Evolutionary conservation across 2,113 vertebrate species (phyloP).

Genomic region (Axis porcinus): DNA sequence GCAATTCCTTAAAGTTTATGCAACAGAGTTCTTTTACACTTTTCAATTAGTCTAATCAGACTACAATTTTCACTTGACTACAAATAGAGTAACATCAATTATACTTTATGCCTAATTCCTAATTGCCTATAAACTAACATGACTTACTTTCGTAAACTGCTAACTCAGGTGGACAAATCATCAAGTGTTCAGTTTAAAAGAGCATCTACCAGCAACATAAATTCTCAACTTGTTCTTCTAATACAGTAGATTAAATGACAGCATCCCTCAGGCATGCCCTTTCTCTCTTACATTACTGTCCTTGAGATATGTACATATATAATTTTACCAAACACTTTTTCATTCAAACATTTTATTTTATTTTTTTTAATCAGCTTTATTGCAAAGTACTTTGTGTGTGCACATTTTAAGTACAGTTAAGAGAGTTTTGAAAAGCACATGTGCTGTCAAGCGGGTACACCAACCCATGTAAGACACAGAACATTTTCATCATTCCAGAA

Average conservation of each 20-base stretch:
- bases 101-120: conserved; percentile 49
- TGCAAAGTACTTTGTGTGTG: background rate
- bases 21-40: background rate
- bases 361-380: background rate
- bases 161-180: conserved; percentile 9
- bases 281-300: background rate
- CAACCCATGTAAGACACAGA: background rate
- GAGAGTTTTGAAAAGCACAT: background rate
- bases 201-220: background rate
- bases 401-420: background rate
- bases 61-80: conserved; percentile 34
- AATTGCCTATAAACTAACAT: conserved; percentile 46
- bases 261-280: background rate
- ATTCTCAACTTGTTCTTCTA: background rate
- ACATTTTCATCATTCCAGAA: background rate
- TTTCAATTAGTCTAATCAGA: conserved; percentile 58
- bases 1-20: background rate
- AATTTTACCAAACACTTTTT: background rate
- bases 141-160: conserved; percentile 38
- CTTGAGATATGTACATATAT: background rate
- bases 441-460: background rate
- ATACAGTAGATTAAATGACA: background rate
- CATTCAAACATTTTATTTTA: background rate
- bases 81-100: conserved; percentile 54
- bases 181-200: background rate